Percentiles rank a stretch among this genome's conserved stretches.
These are phyloP conservation scores for Anguilla japonica DNA, from an alignment of 2,113 vertebrate genomes.

Conservation along the genomic window DNA sequence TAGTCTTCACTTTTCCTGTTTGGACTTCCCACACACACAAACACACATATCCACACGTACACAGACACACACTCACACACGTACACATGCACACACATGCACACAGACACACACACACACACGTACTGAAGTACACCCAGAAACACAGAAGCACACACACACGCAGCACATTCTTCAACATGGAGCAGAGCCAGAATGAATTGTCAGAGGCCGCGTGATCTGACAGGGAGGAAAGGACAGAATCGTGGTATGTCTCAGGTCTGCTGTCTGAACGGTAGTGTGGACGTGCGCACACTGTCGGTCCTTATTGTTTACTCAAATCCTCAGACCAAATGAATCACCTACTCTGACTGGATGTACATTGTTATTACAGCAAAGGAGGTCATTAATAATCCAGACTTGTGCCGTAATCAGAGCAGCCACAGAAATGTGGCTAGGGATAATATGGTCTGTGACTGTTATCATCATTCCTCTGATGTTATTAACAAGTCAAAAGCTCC, in stretches of 20 bases:
- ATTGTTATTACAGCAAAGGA: conserved; percentile 46
- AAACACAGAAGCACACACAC: conserved; percentile 28
- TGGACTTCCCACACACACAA: conserved; percentile 50
- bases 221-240: not conserved
- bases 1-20: conserved; percentile 66
- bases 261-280: not conserved
- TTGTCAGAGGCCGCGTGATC: not conserved
- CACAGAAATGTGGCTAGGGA: conserved; percentile 35
- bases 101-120: conserved; percentile 34
- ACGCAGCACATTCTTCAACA: not conserved
- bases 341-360: conserved; percentile 39
- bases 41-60: conserved; percentile 35
- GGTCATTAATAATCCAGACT: conserved; percentile 54
- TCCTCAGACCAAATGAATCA: conserved; percentile 48
- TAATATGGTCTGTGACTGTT: conserved; percentile 48
- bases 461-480: conserved; percentile 27
- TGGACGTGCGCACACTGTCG: conserved; percentile 29
- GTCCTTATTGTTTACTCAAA: conserved; percentile 26
- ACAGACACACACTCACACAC: conserved; percentile 44
- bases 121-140: conserved; percentile 47
- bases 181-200: not conserved
- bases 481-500: not conserved
- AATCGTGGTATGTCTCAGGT: not conserved
- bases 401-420: conserved; percentile 46
- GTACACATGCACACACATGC: conserved; percentile 45